phyloP scores from a whole-genome alignment of 1,140 invertebrate species.

The Probaryconus sp. region DNA sequence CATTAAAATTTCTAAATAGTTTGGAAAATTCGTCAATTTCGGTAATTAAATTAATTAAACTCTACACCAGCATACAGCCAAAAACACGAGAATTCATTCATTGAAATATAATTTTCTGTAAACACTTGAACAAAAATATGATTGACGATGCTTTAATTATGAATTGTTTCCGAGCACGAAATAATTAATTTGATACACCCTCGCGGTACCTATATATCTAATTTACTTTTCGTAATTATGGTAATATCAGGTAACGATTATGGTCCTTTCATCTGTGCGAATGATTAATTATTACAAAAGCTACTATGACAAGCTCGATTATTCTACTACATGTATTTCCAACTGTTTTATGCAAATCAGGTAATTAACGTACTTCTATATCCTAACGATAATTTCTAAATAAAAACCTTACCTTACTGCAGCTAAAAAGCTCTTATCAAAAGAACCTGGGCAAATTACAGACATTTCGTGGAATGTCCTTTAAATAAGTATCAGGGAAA shows the following conservation, averaged over 20 bases:
- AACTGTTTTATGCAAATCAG: conserved; percentile 58
- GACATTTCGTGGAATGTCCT: no score
- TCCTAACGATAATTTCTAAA: background rate
- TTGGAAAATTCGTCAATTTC: no score
- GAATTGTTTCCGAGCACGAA: background rate
- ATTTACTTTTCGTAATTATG: conserved; percentile 62
- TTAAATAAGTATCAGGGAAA: no score
- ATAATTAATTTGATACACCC: conserved; percentile 13
- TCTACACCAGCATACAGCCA: no score
- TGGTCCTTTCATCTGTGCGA: conserved; percentile 36
- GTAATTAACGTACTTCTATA: conserved; percentile 49
- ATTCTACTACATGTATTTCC: conserved; percentile 29
- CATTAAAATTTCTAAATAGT: no score
- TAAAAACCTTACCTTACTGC: conserved; percentile 5
- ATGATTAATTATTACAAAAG: conserved; percentile 63
- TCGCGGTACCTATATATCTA: conserved; percentile 14
- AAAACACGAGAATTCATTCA: no score
- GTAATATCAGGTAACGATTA: conserved; percentile 58
- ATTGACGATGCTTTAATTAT: conserved; percentile 4
- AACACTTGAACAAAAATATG: no score
- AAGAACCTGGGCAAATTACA: background rate
- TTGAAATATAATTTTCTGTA: no score
- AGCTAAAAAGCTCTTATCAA: background rate
- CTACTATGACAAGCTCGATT: conserved; percentile 19
- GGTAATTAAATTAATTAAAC: no score